These are phyloP conservation scores for Phoenicopterus ruber DNA, from an alignment of 2,113 vertebrate species.

Conservation along the genomic window DNA sequence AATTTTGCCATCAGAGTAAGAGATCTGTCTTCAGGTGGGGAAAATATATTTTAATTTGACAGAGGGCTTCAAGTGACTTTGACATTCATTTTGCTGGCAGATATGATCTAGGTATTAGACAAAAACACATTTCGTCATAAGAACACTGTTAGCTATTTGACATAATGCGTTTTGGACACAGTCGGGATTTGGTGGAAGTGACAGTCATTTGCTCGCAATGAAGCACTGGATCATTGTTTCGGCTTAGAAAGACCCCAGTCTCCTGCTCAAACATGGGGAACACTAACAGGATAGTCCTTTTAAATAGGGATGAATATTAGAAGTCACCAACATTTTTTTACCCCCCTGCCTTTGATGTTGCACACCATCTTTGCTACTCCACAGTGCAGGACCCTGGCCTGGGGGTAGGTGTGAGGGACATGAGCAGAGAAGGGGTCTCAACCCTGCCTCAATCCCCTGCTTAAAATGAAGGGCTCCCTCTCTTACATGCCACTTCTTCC, in stretches of 20 bases:
- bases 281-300: not conserved
- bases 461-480: not conserved
- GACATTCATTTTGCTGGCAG: constrained; percentile 59
- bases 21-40: constrained; percentile 30
- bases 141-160: not conserved
- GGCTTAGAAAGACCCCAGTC: not conserved
- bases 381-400: not conserved
- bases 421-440: not conserved
- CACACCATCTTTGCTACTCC: too few species aligned
- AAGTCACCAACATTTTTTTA: not conserved
- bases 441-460: not conserved
- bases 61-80: constrained; percentile 44
- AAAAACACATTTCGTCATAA: not conserved
- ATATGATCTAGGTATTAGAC: constrained; percentile 33
- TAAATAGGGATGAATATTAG: not conserved
- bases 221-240: not conserved
- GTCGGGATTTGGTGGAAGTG: not conserved
- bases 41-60: constrained; percentile 52
- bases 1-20: constrained; percentile 61
- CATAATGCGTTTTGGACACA: not conserved
- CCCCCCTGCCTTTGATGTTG: too few species aligned
- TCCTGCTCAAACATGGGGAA: not conserved
- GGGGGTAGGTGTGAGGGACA: not conserved
- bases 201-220: not conserved
- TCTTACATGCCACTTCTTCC: not conserved